Percentiles rank a stretch among this genome's conserved stretches.
phyloP scores from a whole-genome alignment of 2,113 vertebrate species.

The Ia io region DNA sequence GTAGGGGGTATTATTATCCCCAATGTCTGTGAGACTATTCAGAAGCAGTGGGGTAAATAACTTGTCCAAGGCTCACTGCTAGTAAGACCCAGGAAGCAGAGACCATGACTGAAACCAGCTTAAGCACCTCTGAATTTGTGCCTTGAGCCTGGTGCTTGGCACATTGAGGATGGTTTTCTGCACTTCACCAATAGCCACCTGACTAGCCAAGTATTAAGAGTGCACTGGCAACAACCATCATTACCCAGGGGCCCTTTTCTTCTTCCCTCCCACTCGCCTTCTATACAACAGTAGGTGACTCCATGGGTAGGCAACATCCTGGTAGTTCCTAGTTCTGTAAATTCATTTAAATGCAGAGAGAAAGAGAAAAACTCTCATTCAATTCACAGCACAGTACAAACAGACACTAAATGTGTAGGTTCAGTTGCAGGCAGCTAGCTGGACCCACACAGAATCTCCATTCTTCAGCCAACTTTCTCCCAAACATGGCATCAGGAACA shows the following conservation, averaged over 20 bases:
- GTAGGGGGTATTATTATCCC: not conserved
- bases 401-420: not conserved
- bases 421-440: not conserved
- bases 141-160: not conserved
- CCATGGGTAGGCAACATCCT: not conserved
- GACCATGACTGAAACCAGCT: not conserved
- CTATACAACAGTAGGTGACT: not conserved
- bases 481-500: not conserved
- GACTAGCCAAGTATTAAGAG: not conserved
- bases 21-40: not conserved
- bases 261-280: not conserved
- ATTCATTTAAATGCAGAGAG: not conserved
- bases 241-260: not conserved
- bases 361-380: slow-evolving; percentile 16
- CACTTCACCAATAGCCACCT: not conserved
- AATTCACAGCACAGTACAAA: not conserved
- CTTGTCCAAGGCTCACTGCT: not conserved
- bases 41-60: not conserved
- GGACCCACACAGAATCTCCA: slow-evolving; percentile 32
- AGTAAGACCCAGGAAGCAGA: not conserved
- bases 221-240: not conserved
- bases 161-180: not conserved
- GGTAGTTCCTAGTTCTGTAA: not conserved
- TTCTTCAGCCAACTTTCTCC: slow-evolving; percentile 36
- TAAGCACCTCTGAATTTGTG: not conserved